Evolutionary conservation across 1,140 invertebrate species (phyloP).

Genomic region (Bradynema listronoti): DNA sequence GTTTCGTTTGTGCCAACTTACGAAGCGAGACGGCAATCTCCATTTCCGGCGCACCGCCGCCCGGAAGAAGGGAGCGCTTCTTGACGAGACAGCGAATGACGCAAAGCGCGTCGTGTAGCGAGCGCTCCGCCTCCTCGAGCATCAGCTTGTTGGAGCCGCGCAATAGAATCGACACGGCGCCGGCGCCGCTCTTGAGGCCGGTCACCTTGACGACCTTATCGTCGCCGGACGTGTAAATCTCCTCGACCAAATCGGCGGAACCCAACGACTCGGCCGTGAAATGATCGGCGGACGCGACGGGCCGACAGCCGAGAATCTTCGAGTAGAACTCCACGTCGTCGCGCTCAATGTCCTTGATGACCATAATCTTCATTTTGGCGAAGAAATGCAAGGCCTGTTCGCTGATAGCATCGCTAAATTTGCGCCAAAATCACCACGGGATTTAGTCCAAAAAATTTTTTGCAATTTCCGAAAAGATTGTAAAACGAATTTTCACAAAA

Average conservation of each 20-base stretch:
- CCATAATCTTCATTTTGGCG: slow-evolving; percentile 98
- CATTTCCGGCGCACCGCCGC: slow-evolving; percentile 93
- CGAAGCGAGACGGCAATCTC: slow-evolving; percentile 80
- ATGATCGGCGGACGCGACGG: slow-evolving; percentile 96
- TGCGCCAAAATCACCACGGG: no score
- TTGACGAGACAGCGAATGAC: slow-evolving; percentile 94
- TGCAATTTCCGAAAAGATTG: no score
- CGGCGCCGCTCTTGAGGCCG: slow-evolving; percentile 77
- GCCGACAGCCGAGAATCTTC: slow-evolving; percentile 85
- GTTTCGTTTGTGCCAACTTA: slow-evolving; percentile 72
- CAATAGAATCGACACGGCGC: slow-evolving; percentile 84
- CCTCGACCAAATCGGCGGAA: slow-evolving; percentile 86
- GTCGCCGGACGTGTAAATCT: slow-evolving; percentile 73
- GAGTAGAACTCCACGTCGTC: slow-evolving; percentile 96
- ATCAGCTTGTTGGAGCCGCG: slow-evolving; percentile 95
- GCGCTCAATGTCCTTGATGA: slow-evolving; percentile 92
- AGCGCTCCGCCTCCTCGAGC: slow-evolving; percentile 77
- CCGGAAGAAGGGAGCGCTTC: slow-evolving; percentile 63
- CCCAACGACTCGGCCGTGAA: slow-evolving; percentile 84
- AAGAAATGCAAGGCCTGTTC: slow-evolving; percentile 95
- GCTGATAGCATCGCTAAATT: slow-evolving; percentile 75
- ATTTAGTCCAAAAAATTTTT: no score
- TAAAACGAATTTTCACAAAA: no score
- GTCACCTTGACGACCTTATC: slow-evolving; percentile 91
- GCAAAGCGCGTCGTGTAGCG: slow-evolving; percentile 94